Evolutionary conservation across 2,888 invertebrate species (phyloP), one percentile per base, ranked within the genome.

Genomic region (Malachius bipustulatus): DNA sequence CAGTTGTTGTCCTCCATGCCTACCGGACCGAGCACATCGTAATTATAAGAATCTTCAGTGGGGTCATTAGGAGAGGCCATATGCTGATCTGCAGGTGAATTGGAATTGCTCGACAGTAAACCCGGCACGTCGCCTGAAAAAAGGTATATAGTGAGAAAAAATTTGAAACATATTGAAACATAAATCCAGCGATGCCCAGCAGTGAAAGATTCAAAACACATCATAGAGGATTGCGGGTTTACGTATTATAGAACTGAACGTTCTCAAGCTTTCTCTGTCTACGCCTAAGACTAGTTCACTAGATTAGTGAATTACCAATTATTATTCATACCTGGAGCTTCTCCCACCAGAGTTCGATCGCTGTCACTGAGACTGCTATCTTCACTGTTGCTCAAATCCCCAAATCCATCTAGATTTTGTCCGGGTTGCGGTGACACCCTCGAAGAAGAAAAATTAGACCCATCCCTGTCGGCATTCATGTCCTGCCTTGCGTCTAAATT

Each of bases 351-450:
- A 2, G 75, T 75, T 46, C 73, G 46, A 57, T 82, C 82, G 48
- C 80, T 79, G 52, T 81, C 81, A 43, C 80, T 81, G 24, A 80
- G 65, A 54, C 80, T 81, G 51, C 80, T 80, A 50, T 82, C 81
- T 54, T 82, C 81, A 47, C 79, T 79, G 47, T 77, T 77, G 51
- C 78, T 78, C 50, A 80, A 79, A 56, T 77, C 73, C 37, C 60
- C 52, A 48, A 57, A 57, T 11, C 49, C 54, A 40, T 62, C 62
- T 29, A 43, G 36, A 39, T 49, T 44, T 13, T 47, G 43, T 14
- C 49, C 56, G 1, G 56, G 57, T 36, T 57, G 57, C 2, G 60
- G 60, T 2, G 60, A 58, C 3, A 51, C 45, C 26, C 57, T 38
- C 24, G 53, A 45, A 45, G 42, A 49, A 3, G 57, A 55, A 9